These are phyloP conservation scores for Xestia c-nigrum DNA, from an alignment of 2,888 invertebrate species.

Conservation along the genomic window DNA sequence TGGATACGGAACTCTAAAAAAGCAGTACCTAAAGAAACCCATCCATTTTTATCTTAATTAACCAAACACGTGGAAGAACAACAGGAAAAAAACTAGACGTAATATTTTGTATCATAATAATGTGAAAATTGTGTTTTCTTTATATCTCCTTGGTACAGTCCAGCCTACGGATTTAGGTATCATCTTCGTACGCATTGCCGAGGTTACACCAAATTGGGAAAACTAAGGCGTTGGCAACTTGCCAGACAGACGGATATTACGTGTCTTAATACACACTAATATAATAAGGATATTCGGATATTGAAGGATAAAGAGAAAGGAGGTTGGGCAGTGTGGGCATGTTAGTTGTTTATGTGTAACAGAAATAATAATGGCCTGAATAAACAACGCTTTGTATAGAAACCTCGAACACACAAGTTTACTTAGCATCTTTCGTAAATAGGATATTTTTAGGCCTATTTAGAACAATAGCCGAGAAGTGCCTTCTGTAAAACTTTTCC, in stretches of 20 bases:
- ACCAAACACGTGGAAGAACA: slow-evolving; percentile 10
- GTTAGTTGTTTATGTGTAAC: slow-evolving; percentile 6
- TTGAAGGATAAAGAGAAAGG: slow-evolving; percentile 46
- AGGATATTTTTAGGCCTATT: background rate
- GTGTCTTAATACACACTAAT: slow-evolving; percentile 60
- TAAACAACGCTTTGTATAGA: background rate
- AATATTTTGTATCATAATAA: slow-evolving; percentile 46
- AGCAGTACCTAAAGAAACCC: background rate
- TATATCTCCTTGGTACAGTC: slow-evolving; percentile 44
- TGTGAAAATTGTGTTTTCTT: slow-evolving; percentile 54
- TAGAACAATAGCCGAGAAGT: background rate
- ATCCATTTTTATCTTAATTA: slow-evolving; percentile 18
- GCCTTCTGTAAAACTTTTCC: background rate
- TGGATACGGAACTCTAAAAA: too few species aligned
- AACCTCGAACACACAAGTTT: background rate
- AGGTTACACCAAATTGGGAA: slow-evolving; percentile 59
- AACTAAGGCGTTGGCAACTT: slow-evolving; percentile 57
- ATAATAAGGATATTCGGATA: slow-evolving; percentile 53
- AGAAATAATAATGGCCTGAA: background rate
- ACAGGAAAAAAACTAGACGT: slow-evolving; percentile 6
- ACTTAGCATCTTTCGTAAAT: background rate
- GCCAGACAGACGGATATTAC: slow-evolving; percentile 59
- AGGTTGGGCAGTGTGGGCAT: slow-evolving; percentile 7
- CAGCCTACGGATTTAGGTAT: slow-evolving; percentile 50
- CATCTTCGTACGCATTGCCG: slow-evolving; percentile 42